Conservation (phyloP, 2,797 vertebrate species). For the Melanotaenia pygmaea region DNA sequence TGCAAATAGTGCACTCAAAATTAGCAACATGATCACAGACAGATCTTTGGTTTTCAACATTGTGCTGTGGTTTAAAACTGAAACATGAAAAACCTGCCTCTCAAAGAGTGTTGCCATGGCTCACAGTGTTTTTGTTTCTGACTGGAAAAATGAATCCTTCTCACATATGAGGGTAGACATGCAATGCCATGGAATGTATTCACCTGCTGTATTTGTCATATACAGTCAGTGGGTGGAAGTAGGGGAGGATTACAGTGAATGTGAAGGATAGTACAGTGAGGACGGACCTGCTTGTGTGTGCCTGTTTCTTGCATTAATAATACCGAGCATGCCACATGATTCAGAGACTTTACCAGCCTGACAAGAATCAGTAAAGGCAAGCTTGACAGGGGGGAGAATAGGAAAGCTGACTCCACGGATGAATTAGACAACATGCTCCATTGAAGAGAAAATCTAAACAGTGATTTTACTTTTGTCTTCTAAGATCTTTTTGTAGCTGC, state of each 20-base stretch:
- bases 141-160: slow-evolving; percentile 40
- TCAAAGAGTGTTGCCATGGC: slow-evolving; percentile 26
- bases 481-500: slow-evolving; percentile 8
- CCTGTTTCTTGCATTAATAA: slow-evolving; percentile 35
- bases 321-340: slow-evolving; percentile 24
- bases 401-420: background rate
- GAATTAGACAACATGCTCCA: slow-evolving; percentile 1
- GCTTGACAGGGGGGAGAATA: background rate
- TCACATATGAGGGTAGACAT: slow-evolving; percentile 45
- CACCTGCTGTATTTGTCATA: slow-evolving; percentile 56
- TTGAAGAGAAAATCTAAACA: slow-evolving; percentile 1
- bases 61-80: slow-evolving; percentile 37
- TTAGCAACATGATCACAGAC: slow-evolving; percentile 35
- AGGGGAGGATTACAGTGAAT: slow-evolving; percentile 21
- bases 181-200: slow-evolving; percentile 41
- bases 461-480: background rate
- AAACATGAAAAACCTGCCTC: slow-evolving; percentile 30
- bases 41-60: slow-evolving; percentile 12
- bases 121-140: slow-evolving; percentile 40
- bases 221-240: slow-evolving; percentile 45
- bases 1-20: slow-evolving; percentile 39
- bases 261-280: slow-evolving; percentile 13
- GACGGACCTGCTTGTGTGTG: slow-evolving; percentile 3
- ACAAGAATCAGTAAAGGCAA: slow-evolving; percentile 17
- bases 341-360: slow-evolving; percentile 38